Conservation (phyloP, 1,140 invertebrate genomes). For the Steinernema feltiae region DNA sequence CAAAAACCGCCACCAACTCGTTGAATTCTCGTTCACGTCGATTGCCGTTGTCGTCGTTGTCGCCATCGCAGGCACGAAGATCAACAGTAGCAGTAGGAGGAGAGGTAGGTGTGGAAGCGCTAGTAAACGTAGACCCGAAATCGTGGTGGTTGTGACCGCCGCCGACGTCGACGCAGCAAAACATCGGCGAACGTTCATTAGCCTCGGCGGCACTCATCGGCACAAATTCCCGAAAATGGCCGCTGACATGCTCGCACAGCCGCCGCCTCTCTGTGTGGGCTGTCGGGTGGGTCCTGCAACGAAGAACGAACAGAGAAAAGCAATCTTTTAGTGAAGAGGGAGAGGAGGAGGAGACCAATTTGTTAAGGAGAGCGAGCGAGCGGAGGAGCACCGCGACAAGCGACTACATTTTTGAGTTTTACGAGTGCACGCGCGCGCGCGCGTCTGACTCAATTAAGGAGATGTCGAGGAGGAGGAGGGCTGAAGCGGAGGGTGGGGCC, state of each 20-base stretch:
- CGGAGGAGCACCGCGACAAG: too few species aligned
- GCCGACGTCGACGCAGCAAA: not conserved
- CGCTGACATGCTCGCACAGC: not conserved
- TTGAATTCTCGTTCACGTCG: not conserved
- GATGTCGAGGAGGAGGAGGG: not conserved
- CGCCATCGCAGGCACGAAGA: not conserved
- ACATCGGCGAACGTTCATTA: conserved; percentile 7
- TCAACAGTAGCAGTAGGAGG: not conserved
- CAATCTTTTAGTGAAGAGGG: too few species aligned
- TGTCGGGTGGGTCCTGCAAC: not conserved
- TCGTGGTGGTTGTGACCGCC: not conserved
- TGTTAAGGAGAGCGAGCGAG: not conserved
- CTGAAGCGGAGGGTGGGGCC: not conserved
- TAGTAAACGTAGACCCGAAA: not conserved
- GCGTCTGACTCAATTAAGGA: conserved; percentile 3
- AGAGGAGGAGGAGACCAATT: conserved; percentile 5
- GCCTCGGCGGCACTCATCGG: conserved; percentile 10
- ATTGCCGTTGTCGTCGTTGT: not conserved
- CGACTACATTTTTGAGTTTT: conserved; percentile 9
- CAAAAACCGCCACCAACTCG: too few species aligned
- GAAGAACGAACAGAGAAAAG: not conserved
- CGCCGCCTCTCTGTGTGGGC: not conserved
- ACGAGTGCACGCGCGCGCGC: not conserved
- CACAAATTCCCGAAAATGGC: not conserved
- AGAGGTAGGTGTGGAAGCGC: too few species aligned